Evolutionary conservation across 1,140 invertebrate species (phyloP), one percentile per base, ranked within the genome.

Genomic region (Araneus ventricosus): DNA sequence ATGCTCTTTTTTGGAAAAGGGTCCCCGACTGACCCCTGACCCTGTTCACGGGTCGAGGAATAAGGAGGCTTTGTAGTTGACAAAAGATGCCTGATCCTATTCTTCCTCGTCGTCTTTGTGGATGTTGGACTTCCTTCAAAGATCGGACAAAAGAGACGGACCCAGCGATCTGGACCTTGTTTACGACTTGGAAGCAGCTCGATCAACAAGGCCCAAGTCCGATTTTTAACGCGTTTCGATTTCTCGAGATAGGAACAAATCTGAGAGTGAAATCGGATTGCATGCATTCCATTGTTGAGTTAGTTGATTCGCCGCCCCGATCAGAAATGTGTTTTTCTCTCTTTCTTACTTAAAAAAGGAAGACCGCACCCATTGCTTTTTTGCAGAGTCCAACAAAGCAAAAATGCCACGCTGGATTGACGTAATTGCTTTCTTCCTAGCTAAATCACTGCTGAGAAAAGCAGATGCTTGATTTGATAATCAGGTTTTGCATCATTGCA

Each of bases 201-300:
- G 70, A 89, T 89, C 70, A 89, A 89, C 88, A 79, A 89, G 61
- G 63, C 63, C 63, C 10, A 8, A 70, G 45, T 89, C 41, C 67
- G 88, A 89, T 75, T 89, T 89, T 89, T 89, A 86, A 89, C 88
- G 63, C 88, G 27, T 52, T 89, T 75, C 34, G 67, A 79, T 86
- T 86, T 86, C 45, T 86, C 52, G 17, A 86, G 84, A 88, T 88
- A 88, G 37, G 85, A 67, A 34, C 24, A 57, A 20, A 61, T 59
- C 30, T 57, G 57, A 41, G 24, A 52, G 45, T 34, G 84, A 86
- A 86, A 86, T 88, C 61, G 24, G 86, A 88, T 88, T 88, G 86
- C 84, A 52, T 86, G 84, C 27, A 86, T 86, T 86, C 27, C 84
- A n/a, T 84, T 45, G 22, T 45, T 14, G 59, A 7, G 59, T n/a